Percentiles rank a stretch among this genome's conserved stretches.
These are phyloP conservation scores for Macrosteles quadrilineatus DNA, from an alignment of 1,140 invertebrate genomes.

Conservation along the genomic window DNA sequence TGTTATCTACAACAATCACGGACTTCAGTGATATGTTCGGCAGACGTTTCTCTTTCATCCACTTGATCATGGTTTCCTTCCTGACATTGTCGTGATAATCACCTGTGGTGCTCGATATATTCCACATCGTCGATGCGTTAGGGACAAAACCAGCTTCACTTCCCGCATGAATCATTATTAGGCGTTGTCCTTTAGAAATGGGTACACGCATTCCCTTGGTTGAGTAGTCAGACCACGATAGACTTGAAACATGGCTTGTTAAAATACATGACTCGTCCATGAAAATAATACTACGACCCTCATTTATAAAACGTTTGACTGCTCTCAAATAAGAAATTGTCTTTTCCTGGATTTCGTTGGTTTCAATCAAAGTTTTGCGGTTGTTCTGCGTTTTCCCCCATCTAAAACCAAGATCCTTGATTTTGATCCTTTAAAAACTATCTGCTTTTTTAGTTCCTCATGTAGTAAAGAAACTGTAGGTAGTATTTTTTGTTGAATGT, in stretches of 20 bases:
- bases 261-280: neutral
- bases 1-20: neutral
- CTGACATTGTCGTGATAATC: slow-evolving; percentile 14
- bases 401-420: too few species aligned
- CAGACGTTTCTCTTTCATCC: slow-evolving; percentile 11
- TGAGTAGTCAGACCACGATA: slow-evolving; percentile 7
- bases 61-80: slow-evolving; percentile 5
- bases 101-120: neutral
- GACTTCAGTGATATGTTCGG: neutral
- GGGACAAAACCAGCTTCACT: slow-evolving; percentile 10
- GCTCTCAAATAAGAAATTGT: neutral
- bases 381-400: too few species aligned
- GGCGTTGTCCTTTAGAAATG: neutral
- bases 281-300: slow-evolving; percentile 10
- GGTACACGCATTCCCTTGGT: neutral
- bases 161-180: slow-evolving; percentile 20
- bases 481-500: too few species aligned
- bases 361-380: too few species aligned
- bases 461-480: too few species aligned
- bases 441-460: too few species aligned
- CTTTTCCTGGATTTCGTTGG: neutral
- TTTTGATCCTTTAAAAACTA: too few species aligned
- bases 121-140: slow-evolving; percentile 11
- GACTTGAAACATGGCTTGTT: neutral
- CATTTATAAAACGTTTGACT: slow-evolving; percentile 15